Evolutionary conservation across 2,797 vertebrate species (phyloP).

Genomic region (Gymnothorax reevesii): DNA sequence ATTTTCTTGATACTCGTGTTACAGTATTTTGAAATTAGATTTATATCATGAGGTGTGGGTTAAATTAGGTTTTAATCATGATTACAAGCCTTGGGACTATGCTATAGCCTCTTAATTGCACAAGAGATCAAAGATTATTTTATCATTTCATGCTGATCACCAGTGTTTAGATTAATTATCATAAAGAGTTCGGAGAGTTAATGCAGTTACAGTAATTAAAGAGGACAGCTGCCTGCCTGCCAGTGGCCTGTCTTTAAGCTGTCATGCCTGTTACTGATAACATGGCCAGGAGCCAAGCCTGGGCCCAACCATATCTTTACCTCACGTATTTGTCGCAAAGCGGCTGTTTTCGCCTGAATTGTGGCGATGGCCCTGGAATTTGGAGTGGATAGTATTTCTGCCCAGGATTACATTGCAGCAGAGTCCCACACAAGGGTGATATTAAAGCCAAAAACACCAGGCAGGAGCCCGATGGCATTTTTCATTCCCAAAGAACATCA

Average conservation of each 20-base stretch:
- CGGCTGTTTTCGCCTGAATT: not conserved
- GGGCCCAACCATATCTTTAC: not conserved
- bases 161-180: not conserved
- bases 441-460: not conserved
- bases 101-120: not conserved
- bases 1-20: not conserved
- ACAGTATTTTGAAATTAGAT: not conserved
- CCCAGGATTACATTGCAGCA: not conserved
- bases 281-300: not conserved
- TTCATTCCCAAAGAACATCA: conserved; percentile 36
- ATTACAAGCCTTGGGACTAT: not conserved
- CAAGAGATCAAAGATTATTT: not conserved
- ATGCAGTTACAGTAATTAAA: not conserved
- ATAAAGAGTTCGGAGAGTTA: not conserved
- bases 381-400: conserved; percentile 2
- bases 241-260: not conserved
- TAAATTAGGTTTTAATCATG: not conserved
- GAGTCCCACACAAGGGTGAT: conserved; percentile 12
- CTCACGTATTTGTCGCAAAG: not conserved
- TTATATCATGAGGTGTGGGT: no score
- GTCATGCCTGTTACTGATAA: not conserved
- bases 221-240: not conserved
- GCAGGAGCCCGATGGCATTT: conserved; percentile 21
- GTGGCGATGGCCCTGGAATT: not conserved
- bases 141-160: not conserved